Conservation (phyloP, 2,888 invertebrate species). For the Smittia aterrima region DNA sequence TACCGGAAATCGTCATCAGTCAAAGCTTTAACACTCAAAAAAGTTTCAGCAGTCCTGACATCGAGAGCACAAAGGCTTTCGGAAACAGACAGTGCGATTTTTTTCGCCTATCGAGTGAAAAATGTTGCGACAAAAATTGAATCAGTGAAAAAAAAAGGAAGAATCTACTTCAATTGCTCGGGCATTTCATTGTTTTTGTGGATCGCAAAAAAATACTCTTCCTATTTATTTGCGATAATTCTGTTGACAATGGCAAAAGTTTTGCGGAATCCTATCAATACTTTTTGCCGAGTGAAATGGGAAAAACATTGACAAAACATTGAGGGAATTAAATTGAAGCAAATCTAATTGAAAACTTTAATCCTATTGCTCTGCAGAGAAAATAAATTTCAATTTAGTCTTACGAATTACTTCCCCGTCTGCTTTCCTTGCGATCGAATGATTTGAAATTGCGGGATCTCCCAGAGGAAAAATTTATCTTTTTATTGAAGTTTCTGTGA, state of each 20-base stretch:
- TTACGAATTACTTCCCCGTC: background rate
- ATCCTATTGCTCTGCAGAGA: background rate
- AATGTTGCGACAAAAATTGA: background rate
- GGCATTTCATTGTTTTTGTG: slow-evolving; percentile 9
- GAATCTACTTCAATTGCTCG: background rate
- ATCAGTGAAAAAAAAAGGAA: background rate
- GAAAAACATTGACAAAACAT: background rate
- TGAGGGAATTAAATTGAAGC: background rate
- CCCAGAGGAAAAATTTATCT: no score
- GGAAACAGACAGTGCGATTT: background rate
- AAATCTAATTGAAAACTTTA: slow-evolving; percentile 20
- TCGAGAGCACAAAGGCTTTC: no score
- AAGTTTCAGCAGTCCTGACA: no score
- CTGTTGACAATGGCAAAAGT: slow-evolving; percentile 8
- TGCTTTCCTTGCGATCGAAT: background rate
- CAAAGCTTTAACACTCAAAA: no score
- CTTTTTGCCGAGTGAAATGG: background rate
- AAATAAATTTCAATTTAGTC: background rate
- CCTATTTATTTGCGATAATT: slow-evolving; percentile 22
- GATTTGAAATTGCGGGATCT: no score
- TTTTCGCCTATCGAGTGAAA: background rate
- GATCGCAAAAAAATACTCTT: background rate
- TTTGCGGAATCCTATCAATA: background rate
- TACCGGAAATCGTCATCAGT: no score
- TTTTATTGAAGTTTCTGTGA: no score